phyloP scores from a whole-genome alignment of 2,797 vertebrate species.

The Oreortyx pictus region DNA sequence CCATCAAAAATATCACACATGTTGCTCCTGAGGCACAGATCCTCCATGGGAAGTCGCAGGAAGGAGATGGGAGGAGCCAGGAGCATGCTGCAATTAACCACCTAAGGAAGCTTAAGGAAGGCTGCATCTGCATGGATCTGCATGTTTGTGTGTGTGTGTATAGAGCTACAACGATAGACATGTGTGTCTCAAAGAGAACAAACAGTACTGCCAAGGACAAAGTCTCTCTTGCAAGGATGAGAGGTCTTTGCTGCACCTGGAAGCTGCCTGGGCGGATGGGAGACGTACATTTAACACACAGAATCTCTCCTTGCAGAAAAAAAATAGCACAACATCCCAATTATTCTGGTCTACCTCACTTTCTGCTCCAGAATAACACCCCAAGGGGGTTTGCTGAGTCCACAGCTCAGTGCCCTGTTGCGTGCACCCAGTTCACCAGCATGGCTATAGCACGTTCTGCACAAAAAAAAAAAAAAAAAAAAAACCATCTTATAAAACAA shows the following conservation, averaged over 20 bases:
- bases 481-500: neutral
- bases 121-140: rapidly evolving
- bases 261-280: neutral
- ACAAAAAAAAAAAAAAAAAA: neutral
- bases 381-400: rapidly evolving
- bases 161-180: neutral
- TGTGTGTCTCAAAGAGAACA: neutral
- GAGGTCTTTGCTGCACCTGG: neutral
- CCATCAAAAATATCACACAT: neutral
- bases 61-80: neutral
- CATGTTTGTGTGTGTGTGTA: neutral
- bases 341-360: neutral
- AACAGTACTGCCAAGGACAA: neutral
- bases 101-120: neutral
- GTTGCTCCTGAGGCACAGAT: neutral
- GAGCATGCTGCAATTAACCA: neutral
- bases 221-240: neutral
- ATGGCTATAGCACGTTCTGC: neutral
- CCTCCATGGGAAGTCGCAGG: neutral
- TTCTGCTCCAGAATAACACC: neutral
- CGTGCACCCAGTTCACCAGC: neutral
- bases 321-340: neutral
- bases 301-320: neutral
- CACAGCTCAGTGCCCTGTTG: neutral
- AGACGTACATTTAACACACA: neutral